Evolutionary conservation across 1,140 invertebrate genomes (phyloP).

Genomic region (Papilio machaon): DNA sequence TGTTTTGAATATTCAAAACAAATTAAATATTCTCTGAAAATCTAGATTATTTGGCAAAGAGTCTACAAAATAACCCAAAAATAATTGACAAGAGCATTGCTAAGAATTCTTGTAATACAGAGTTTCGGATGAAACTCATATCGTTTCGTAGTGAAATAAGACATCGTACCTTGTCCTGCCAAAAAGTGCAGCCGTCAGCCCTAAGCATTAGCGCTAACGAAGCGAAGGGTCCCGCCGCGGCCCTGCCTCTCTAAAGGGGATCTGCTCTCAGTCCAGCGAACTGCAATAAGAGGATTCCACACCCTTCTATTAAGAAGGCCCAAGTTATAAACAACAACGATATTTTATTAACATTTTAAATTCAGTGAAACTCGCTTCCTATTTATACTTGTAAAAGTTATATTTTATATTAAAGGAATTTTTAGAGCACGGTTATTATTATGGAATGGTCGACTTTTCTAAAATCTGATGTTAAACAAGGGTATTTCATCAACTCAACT

Average conservation of each 20-base stretch:
- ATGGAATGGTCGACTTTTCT: neutral
- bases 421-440: neutral
- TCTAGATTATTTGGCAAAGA: neutral
- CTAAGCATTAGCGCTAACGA: constrained; percentile 70
- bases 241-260: constrained; percentile 27
- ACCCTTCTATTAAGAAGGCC: constrained; percentile 58
- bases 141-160: constrained; percentile 43
- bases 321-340: constrained; percentile 43
- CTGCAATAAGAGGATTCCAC: constrained; percentile 80
- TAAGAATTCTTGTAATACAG: constrained; percentile 4
- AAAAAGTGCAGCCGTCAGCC: constrained; percentile 76
- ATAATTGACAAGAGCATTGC: neutral
- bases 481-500: neutral
- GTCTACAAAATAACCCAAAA: neutral
- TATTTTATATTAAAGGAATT: too few relatives aligned
- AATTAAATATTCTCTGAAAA: neutral
- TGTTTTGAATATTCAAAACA: too few relatives aligned
- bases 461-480: neutral
- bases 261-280: constrained; percentile 62
- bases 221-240: constrained; percentile 53
- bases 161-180: constrained; percentile 49
- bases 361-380: neutral
- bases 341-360: neutral
- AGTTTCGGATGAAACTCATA: constrained; percentile 26
- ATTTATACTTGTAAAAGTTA: too few relatives aligned